Evolutionary conservation across 1,140 invertebrate species (phyloP).

Genomic region (Archivesica marissinica): DNA sequence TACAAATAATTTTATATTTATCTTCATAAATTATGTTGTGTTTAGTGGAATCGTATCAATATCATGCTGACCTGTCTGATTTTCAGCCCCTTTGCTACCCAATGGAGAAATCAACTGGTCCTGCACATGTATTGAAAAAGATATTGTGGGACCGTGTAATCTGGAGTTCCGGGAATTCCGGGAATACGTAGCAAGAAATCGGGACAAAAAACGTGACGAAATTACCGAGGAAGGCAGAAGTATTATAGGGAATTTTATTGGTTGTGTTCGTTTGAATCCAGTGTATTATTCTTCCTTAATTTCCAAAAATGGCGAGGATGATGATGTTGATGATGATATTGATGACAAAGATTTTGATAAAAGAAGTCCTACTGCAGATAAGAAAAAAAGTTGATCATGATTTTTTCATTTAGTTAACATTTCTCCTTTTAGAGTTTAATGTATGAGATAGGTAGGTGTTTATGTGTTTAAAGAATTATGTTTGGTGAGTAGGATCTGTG

Average conservation of each 20-base stretch:
- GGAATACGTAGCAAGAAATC: neutral
- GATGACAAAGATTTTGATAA: too few relatives aligned
- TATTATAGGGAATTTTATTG: conserved; percentile 13
- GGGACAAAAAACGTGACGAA: neutral
- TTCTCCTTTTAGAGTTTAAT: too few relatives aligned
- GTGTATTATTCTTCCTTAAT: neutral
- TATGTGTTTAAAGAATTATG: too few relatives aligned
- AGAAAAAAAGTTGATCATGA: too few relatives aligned
- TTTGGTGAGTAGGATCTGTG: too few relatives aligned
- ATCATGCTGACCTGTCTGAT: too few relatives aligned
- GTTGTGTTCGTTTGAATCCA: conserved; percentile 5
- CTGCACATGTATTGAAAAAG: conserved; percentile 52
- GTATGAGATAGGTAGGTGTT: too few relatives aligned
- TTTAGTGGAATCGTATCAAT: too few relatives aligned
- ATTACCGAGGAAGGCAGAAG: neutral
- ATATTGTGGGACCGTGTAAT: conserved; percentile 52
- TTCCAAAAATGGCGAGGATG: neutral
- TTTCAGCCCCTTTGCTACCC: conserved; percentile 26
- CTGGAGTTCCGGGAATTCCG: conserved; percentile 37
- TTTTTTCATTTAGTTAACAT: too few relatives aligned
- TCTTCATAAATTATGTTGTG: too few relatives aligned
- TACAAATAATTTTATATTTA: too few relatives aligned
- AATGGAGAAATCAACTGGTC: conserved; percentile 49
- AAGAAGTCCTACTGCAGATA: too few relatives aligned
- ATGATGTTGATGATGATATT: conserved; percentile 9